Evolutionary conservation across 2,888 invertebrate genomes (phyloP), one percentile per base, ranked within the genome.

Genomic region (Pollenia angustigena): DNA sequence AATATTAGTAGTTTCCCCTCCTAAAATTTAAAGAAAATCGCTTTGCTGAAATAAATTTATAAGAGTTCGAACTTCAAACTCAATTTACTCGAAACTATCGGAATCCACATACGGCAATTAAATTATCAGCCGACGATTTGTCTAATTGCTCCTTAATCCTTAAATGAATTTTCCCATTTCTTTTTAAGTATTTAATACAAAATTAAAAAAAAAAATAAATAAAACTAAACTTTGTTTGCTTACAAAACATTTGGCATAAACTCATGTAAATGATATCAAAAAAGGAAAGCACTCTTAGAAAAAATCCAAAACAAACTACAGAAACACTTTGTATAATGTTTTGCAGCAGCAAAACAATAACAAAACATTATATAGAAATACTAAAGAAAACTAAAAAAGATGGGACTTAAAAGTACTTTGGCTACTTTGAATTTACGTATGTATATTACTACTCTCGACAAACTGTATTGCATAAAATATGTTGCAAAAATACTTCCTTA

Each of bases 401-500:
- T 44, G 44, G 9, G 54, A 44, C 54, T 82, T 82, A 62, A 40
- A 74, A 79, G 74, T 82, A 83, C 74, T 74, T 82, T 82, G 79
- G 82, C 79, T 74, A 75, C 71, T 83, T 86, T 80, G 52, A 40
- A 48, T 68, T 48, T 54, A 71, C 23, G 48, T 52, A 81, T 75
- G 56, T 50, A 68, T 72, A 74, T 85, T 82, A 85, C 72, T 79
- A 52, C 64, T 64, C 69, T 87, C 80, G 48, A 71, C 87, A 85
- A 74, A 84, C 68, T 72, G 48, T 69, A 52, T 68, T 75, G 76
- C 48, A 87, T 88, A 86, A 85, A 86, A 74, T 71, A 88, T 88
- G 75, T 71, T 60, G 62, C 83, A 88, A 87, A 88, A 84, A 85
- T 88, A 85, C 78, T 88, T 88, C 85, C 86, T 85, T 87, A 78